Conservation (phyloP, 2,888 invertebrate species). For the Limnephilus lunatus region DNA sequence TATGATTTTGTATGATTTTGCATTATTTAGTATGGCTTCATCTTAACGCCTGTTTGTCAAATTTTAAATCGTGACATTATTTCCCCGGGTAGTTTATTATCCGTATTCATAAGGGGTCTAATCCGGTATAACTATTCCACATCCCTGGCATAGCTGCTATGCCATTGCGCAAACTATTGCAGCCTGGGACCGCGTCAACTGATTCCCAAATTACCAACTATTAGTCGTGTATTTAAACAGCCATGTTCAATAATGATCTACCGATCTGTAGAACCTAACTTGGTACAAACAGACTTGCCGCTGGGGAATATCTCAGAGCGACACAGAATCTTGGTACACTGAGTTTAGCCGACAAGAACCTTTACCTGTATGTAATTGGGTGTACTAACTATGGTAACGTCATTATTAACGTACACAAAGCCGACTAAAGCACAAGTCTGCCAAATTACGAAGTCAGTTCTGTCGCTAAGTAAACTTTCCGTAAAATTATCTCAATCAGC, state of each 20-base stretch:
- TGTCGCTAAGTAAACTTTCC: no score
- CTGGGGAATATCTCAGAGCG: neutral
- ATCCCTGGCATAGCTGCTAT: neutral
- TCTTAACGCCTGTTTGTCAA: no score
- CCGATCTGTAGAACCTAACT: conserved; percentile 37
- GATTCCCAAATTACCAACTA: conserved; percentile 47
- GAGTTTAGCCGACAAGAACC: neutral
- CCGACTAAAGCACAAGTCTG: no score
- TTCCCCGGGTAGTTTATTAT: no score
- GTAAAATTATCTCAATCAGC: no score
- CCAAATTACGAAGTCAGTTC: no score
- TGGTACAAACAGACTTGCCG: conserved; percentile 5
- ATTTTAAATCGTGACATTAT: no score
- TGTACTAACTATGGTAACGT: neutral
- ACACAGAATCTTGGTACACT: neutral
- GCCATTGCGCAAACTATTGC: neutral
- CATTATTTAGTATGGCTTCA: no score
- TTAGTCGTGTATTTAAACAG: conserved; percentile 48
- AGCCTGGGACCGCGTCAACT: neutral
- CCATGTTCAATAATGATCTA: conserved; percentile 45
- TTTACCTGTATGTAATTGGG: neutral
- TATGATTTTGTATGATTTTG: no score
- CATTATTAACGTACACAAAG: neutral
- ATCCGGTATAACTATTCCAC: neutral
- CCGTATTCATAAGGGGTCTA: neutral